A percentile compares a stretch with the other conserved stretches of the same genome.
phyloP scores from a whole-genome alignment of 1,140 invertebrate species.

The Zeugodacus cucurbitae region DNA sequence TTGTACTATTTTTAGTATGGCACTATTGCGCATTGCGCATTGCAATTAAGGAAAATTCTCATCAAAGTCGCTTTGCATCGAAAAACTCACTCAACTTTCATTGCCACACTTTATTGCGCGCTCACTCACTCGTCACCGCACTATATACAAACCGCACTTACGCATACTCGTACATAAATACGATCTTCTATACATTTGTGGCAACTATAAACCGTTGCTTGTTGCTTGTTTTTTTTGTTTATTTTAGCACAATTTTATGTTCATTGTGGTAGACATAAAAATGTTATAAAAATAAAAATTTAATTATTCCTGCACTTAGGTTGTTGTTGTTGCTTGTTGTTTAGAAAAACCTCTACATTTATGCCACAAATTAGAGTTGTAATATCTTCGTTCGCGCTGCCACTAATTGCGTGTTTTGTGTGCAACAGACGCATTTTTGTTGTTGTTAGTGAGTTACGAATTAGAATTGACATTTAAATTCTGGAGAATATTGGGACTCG shows the following conservation, averaged over 20 bases:
- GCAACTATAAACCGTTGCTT: not conserved
- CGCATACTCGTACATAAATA: not conserved
- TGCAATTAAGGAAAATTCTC: conserved; percentile 14
- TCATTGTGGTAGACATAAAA: not conserved
- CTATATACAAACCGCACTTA: not conserved
- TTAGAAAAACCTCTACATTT: not conserved
- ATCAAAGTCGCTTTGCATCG: not conserved
- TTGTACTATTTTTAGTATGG: not conserved
- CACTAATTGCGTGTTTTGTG: not conserved
- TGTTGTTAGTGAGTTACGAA: not conserved
- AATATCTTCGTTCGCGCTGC: not conserved
- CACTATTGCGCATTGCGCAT: not conserved
- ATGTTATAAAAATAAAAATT: not conserved
- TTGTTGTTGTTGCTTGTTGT: no score
- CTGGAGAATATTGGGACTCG: not conserved
- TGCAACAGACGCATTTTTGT: not conserved
- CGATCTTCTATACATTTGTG: not conserved
- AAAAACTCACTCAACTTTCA: conserved; percentile 4
- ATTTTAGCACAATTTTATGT: not conserved
- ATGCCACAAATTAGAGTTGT: conserved; percentile 1
- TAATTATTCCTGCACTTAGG: not conserved
- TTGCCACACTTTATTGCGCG: not conserved
- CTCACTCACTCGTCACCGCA: not conserved
- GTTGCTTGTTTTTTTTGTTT: conserved; percentile 10
- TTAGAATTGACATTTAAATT: conserved; percentile 3